Conservation (phyloP, 2,113 vertebrate species). For the Lepus europaeus region DNA sequence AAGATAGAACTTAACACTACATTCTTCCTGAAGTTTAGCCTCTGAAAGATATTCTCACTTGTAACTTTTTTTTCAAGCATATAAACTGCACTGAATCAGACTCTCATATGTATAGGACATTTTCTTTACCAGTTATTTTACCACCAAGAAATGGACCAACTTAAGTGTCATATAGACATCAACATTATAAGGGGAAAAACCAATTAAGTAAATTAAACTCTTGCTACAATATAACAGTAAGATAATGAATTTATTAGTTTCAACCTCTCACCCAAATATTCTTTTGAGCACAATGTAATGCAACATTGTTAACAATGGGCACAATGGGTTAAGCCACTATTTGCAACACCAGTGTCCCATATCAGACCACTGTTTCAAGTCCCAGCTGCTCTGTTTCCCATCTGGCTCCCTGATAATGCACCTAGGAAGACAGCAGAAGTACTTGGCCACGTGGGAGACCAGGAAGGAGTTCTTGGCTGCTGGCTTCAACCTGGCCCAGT, state of each 20-base stretch:
- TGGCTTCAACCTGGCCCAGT: too few relatives aligned
- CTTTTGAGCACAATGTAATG: neutral
- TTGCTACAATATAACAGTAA: neutral
- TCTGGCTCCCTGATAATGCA: too few relatives aligned
- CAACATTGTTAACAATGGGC: neutral
- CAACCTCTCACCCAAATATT: conserved; percentile 3
- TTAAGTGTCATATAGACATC: neutral
- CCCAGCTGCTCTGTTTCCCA: too few relatives aligned
- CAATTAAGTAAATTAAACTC: neutral
- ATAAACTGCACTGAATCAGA: conserved; percentile 3
- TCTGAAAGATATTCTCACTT: conserved; percentile 19
- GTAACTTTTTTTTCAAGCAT: neutral
- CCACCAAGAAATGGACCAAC: conserved; percentile 3
- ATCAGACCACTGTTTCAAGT: too few relatives aligned
- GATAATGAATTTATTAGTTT: conserved; percentile 15
- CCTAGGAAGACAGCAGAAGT: too few relatives aligned
- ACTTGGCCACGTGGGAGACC: too few relatives aligned
- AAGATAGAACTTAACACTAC: neutral
- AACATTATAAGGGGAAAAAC: conserved; percentile 27
- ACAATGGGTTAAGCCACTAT: too few relatives aligned
- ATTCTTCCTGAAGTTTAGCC: conserved; percentile 8
- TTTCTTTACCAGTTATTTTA: conserved; percentile 33
- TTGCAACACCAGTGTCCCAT: too few relatives aligned
- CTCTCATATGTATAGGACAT: neutral
- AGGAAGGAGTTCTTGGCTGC: too few relatives aligned